Conservation (phyloP, 1,140 invertebrate species). For the Nixonia krombeini region DNA sequence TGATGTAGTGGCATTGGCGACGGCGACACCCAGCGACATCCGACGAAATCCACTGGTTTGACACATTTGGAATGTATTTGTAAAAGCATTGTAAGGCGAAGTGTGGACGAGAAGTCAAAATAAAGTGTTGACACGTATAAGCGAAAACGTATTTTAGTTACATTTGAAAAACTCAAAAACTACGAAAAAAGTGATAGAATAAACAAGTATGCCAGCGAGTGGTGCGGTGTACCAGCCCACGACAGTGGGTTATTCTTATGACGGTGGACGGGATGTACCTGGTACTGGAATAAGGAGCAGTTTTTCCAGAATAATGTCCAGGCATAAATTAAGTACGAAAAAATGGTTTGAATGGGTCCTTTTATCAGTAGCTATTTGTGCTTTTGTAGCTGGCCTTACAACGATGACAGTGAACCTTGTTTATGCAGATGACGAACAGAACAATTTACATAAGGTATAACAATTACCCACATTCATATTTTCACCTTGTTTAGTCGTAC, state of each 20-base stretch:
- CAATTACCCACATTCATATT: background rate
- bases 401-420: slow-evolving; percentile 63
- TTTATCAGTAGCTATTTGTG: slow-evolving; percentile 61
- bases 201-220: slow-evolving; percentile 60
- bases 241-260: slow-evolving; percentile 68
- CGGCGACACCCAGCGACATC: no score
- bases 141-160: background rate
- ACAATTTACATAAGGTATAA: slow-evolving; percentile 30
- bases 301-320: slow-evolving; percentile 65
- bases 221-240: slow-evolving; percentile 70
- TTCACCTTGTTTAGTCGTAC: no score
- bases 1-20: no score
- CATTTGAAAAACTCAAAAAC: background rate
- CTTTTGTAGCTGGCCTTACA: slow-evolving; percentile 61
- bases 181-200: background rate
- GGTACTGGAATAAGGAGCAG: slow-evolving; percentile 57
- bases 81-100: slow-evolving; percentile 4
- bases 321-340: slow-evolving; percentile 65
- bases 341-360: slow-evolving; percentile 68
- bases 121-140: background rate
- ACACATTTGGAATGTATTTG: slow-evolving; percentile 6
- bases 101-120: background rate
- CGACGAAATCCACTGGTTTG: no score
- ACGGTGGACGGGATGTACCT: slow-evolving; percentile 57
- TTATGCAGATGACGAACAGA: slow-evolving; percentile 39